phyloP scores from a whole-genome alignment of 2,888 invertebrate genomes.

The Cistogaster globosa region DNA sequence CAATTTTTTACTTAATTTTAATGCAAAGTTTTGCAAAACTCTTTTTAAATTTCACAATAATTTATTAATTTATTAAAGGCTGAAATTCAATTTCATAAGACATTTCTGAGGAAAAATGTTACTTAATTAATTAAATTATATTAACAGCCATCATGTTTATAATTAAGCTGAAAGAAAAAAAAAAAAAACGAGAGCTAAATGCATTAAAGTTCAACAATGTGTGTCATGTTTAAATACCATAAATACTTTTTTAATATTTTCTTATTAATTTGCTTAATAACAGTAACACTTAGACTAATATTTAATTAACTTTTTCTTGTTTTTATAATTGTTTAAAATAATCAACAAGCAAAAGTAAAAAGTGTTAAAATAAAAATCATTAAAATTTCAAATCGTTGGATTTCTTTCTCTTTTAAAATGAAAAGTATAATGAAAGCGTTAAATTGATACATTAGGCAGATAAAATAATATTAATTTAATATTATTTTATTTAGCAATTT shows the following conservation, averaged over 20 bases:
- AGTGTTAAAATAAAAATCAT: constrained; percentile 32
- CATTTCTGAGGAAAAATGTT: neutral
- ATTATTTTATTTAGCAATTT: too few species aligned
- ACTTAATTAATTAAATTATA: constrained; percentile 10
- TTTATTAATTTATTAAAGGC: neutral
- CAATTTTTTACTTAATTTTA: too few species aligned
- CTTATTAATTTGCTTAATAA: constrained; percentile 21
- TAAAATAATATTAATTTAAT: constrained; percentile 10
- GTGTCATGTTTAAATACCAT: constrained; percentile 61
- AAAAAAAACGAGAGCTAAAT: constrained; percentile 19
- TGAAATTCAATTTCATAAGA: constrained; percentile 1
- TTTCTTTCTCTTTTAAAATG: neutral
- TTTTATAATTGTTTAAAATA: constrained; percentile 7
- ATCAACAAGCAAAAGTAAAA: constrained; percentile 11
- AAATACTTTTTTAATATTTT: constrained; percentile 32
- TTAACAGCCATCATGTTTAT: neutral
- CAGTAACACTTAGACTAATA: constrained; percentile 4
- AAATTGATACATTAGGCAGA: neutral
- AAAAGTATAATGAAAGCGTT: too few species aligned
- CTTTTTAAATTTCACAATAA: constrained; percentile 7
- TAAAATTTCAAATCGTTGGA: constrained; percentile 55
- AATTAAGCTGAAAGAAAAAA: constrained; percentile 5
- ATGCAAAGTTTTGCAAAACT: too few species aligned
- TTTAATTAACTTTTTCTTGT: constrained; percentile 56
- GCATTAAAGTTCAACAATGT: constrained; percentile 46